Percentiles rank a stretch among this genome's conserved stretches.
Conservation (phyloP, 2,888 invertebrate species). For the Amiota mariae region DNA sequence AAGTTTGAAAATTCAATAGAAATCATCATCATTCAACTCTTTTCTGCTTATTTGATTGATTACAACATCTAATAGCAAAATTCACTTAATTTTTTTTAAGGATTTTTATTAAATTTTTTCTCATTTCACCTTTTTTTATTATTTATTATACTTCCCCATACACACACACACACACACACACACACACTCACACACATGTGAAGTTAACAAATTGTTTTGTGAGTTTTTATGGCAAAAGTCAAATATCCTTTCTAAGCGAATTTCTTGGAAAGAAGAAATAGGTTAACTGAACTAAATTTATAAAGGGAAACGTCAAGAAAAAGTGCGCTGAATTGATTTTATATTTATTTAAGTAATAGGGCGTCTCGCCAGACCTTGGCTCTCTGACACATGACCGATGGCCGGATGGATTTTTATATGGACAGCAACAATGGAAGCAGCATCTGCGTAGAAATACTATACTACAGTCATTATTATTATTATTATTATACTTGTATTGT, state of each 20-base stretch:
- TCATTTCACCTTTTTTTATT: not conserved
- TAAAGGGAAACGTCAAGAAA: not conserved
- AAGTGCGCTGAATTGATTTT: slow-evolving; percentile 21
- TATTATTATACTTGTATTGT: no score
- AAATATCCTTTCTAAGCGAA: slow-evolving; percentile 14
- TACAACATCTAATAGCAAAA: slow-evolving; percentile 23
- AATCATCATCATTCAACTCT: slow-evolving; percentile 10
- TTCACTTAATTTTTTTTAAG: slow-evolving; percentile 25
- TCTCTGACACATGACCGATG: slow-evolving; percentile 1
- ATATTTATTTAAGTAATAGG: slow-evolving; percentile 28
- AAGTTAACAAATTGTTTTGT: slow-evolving; percentile 27
- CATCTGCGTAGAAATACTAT: not conserved
- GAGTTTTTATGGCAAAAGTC: slow-evolving; percentile 8
- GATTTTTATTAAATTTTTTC: not conserved
- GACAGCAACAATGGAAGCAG: not conserved
- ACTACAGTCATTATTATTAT: no score
- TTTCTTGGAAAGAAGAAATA: not conserved
- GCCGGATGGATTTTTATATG: not conserved
- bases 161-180: no score
- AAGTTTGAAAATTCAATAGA: slow-evolving; percentile 9
- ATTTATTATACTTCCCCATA: no score
- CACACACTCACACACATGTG: not conserved
- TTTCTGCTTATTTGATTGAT: slow-evolving; percentile 16
- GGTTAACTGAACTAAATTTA: not conserved
- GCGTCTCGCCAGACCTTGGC: slow-evolving; percentile 4